Evolutionary conservation across 1,140 invertebrate species (phyloP), one percentile per base, ranked within the genome.

Genomic region (Neodiprion lecontei): DNA sequence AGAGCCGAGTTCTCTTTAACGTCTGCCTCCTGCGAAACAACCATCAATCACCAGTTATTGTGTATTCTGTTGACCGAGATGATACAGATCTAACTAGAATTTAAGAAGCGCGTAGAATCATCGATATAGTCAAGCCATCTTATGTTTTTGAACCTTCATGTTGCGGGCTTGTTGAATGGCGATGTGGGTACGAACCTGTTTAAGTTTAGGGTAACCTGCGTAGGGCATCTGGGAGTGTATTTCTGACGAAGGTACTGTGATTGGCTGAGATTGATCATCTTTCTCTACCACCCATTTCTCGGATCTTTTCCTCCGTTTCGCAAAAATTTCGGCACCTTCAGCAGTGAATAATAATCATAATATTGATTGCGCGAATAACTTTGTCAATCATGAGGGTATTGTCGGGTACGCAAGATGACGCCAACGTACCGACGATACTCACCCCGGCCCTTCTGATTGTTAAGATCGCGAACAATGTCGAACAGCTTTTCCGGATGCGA

Each of bases 221-320:
- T 76, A 82, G 85, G 9, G 74, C 73, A 50, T 75, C 82, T 69
- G 69, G 70, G 12, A 47, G 49, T 74, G 82, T 9, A 79, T 84
- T 50, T 9, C 50, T 9, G 50, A 53, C 9, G 9, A 11, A 61
- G 53, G 53, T 61, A 3, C 11, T 11, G 47, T 79, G 0, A 84
- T 79, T 17, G 81, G 85, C 48, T 87, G 83, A 1, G 76, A 70
- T 75, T 87, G 81, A 85, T 87, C 91, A 85, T 87, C 91, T 84
- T 95, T 94, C 79, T 96, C 95, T 17, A 96, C 93, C 17, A 96
- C 91, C 94, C 95, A 97, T 86, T 96, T 95, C 82, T 96, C 95
- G 8, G 94, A 94, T 79, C 93, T 92, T 90, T 94, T 95, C 83
- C 95, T 93, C 68, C 96, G 91, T 84, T 96, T 96, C 21, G 95